Base-by-base conservation (phyloP, 2,113 vertebrate genomes). In the Cisticola juncidis region DNA sequence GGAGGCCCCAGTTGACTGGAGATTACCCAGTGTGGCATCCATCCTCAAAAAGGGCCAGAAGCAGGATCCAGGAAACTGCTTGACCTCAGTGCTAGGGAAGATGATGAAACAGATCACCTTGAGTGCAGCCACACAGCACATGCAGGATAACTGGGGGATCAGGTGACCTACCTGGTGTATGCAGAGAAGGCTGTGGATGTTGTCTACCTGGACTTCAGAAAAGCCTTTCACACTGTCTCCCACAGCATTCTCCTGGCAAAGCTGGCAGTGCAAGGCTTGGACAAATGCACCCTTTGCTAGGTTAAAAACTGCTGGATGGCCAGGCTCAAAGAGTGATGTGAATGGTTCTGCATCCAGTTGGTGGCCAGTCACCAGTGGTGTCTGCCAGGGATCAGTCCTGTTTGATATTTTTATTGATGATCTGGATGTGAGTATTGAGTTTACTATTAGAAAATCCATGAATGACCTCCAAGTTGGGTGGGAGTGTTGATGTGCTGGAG, bases 261-360 rank as follows among this genome's bases (percentile, higher is more conserved):
- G 11, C 31, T 44, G 11, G 22, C 26, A 77, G 36, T 4, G 14
- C 31, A 12, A 0, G 0, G 21, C 25, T 68, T 58, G 31, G 36
- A 31, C 53, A 60, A 26, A 9, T 9, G 17, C 19, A n/a, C 19
- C 3, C 6, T 56, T 9, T 4, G 0, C 28, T 40, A 29, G 6
- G 5, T 50, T 50, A 22, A 9, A 2, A 58, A 31, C 25, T 42
- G 31, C 44, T 44, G 26, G 9, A 44, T 44, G 53, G 12, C 40
- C 1, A 1, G 11, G 9, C 21, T 22, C 21, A 51, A 7, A 35
- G 17, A 14, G 16, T 17, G 31, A 2, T 44, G 26, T 36, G 17
- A 58, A 5, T 0, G 0, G 21, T 14, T 53, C 44, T 50, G 53
- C 61, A 50, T 1, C 4, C 51, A 25, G 11, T 1, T 51, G 14